Evolutionary conservation across 2,113 vertebrate species (phyloP).

Genomic region (Nycticebus coucang): DNA sequence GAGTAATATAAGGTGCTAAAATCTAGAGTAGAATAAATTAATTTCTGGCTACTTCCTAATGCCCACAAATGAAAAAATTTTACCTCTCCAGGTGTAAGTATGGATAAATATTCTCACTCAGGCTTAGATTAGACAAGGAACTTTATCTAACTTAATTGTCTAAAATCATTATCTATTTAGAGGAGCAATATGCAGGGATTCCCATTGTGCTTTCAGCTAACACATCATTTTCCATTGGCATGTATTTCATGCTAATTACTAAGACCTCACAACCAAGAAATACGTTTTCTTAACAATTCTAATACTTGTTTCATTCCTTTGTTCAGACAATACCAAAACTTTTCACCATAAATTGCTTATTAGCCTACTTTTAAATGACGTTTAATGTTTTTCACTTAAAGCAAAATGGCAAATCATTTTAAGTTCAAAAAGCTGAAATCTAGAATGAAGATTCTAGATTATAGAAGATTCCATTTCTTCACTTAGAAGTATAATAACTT

Average conservation of each 20-base stretch:
- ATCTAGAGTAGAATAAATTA: neutral
- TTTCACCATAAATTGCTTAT: constrained; percentile 63
- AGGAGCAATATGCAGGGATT: neutral
- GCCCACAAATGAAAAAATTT: constrained; percentile 1
- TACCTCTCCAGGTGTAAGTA: neutral
- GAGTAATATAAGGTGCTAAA: neutral
- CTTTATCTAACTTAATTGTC: neutral
- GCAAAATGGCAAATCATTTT: constrained; percentile 78
- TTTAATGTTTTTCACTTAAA: constrained; percentile 77
- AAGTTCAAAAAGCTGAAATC: constrained; percentile 80
- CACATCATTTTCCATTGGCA: neutral
- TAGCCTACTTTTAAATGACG: constrained; percentile 75
- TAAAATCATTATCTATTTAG: neutral
- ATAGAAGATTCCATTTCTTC: constrained; percentile 82
- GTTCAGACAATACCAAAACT: constrained; percentile 46
- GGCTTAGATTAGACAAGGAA: neutral
- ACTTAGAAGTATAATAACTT: constrained; percentile 85
- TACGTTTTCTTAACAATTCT: constrained; percentile 40
- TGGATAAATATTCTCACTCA: neutral
- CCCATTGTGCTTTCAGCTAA: neutral
- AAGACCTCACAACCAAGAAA: neutral
- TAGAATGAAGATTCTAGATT: constrained; percentile 85
- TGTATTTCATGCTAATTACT: constrained; percentile 14
- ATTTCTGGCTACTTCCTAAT: constrained; percentile 4
- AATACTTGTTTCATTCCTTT: constrained; percentile 56